These are phyloP conservation scores for Pristionchus pacificus DNA, from an alignment of 1,140 invertebrate species.

Conservation along the genomic window DNA sequence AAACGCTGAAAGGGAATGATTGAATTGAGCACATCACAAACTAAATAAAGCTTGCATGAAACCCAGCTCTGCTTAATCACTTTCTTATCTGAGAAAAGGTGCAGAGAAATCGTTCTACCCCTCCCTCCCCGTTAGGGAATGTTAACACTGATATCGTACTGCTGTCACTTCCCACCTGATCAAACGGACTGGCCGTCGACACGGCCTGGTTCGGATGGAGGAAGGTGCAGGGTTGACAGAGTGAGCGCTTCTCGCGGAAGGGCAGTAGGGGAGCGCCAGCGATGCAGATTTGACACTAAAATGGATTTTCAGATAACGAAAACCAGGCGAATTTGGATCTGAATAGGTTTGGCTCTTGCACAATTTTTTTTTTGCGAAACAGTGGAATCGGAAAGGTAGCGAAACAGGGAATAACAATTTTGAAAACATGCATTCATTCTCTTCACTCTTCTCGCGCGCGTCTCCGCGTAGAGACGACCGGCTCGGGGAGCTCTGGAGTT, in stretches of 20 bases:
- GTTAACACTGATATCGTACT: too few species aligned
- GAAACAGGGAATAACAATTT: neutral
- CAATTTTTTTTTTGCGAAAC: neutral
- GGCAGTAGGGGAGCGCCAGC: neutral
- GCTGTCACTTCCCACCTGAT: too few species aligned
- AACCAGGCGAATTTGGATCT: neutral
- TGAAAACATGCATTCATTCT: constrained; percentile 5
- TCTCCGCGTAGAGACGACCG: constrained; percentile 27
- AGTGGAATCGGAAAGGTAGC: neutral
- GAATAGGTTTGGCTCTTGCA: too few species aligned
- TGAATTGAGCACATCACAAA: too few species aligned
- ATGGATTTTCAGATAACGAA: neutral
- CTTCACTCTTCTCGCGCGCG: constrained; percentile 16
- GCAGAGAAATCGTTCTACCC: too few species aligned
- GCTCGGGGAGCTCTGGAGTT: constrained; percentile 18
- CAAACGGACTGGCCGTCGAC: too few species aligned
- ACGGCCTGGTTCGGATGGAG: too few species aligned
- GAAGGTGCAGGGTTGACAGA: neutral
- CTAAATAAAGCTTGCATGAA: too few species aligned
- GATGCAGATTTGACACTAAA: neutral
- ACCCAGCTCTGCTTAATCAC: too few species aligned
- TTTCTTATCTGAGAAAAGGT: too few species aligned
- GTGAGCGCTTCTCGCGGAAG: neutral
- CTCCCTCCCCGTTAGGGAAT: too few species aligned
- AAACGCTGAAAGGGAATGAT: neutral